Percentiles rank a stretch among this genome's conserved stretches.
Evolutionary conservation across 2,888 invertebrate genomes (phyloP).

Genomic region (Vannuccia rotundouncinata): DNA sequence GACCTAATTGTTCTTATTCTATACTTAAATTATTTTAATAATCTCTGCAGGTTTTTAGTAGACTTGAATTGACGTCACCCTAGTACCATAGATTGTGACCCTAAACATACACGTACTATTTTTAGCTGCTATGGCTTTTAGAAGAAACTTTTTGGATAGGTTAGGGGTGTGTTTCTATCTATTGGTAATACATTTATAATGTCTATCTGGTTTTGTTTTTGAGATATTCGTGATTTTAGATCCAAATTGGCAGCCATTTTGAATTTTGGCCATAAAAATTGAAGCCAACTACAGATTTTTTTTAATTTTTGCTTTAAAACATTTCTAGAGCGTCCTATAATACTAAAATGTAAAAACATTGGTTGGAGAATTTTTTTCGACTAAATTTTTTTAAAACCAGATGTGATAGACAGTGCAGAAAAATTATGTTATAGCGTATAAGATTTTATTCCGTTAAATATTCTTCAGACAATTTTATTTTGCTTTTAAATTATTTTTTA

Average conservation of each 20-base stretch:
- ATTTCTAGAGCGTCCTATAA: slow-evolving; percentile 19
- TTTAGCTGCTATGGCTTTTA: background rate
- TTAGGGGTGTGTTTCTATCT: slow-evolving; percentile 23
- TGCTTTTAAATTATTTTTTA: no score
- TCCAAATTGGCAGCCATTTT: slow-evolving; percentile 24
- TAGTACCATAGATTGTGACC: background rate
- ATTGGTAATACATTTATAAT: slow-evolving; percentile 21
- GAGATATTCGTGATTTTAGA: slow-evolving; percentile 21
- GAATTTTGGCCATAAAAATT: slow-evolving; percentile 26
- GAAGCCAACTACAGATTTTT: slow-evolving; percentile 25
- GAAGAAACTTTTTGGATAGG: slow-evolving; percentile 1
- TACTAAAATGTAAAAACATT: slow-evolving; percentile 23
- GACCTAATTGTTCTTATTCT: background rate
- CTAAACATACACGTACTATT: background rate
- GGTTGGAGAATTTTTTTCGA: slow-evolving; percentile 22
- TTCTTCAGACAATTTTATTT: no score
- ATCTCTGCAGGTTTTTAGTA: background rate
- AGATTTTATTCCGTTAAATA: no score
- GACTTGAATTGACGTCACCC: background rate
- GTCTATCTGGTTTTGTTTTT: slow-evolving; percentile 24
- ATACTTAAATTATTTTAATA: background rate
- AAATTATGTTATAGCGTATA: no score
- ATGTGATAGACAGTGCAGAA: no score
- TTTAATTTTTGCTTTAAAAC: slow-evolving; percentile 26
- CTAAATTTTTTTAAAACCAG: slow-evolving; percentile 18